phyloP scores from a whole-genome alignment of 2,888 invertebrate genomes.

The Arrhopalites spinosus region DNA sequence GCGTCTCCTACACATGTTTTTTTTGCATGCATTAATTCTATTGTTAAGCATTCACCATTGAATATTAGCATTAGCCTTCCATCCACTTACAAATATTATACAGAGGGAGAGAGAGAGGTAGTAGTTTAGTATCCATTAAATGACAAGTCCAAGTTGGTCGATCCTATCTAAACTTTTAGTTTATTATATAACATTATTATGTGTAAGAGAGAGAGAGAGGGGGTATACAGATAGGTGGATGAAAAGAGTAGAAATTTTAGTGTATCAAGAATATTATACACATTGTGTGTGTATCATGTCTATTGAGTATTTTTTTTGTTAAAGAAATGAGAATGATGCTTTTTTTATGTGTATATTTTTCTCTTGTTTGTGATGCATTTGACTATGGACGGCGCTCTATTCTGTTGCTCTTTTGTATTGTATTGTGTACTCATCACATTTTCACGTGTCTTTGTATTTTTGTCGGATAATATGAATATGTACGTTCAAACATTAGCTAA shows the following conservation, averaged over 20 bases:
- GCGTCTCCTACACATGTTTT: background rate
- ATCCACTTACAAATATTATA: background rate
- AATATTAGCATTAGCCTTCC: conserved; percentile 8
- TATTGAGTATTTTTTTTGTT: background rate
- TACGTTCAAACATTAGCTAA: no score
- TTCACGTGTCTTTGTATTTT: conserved; percentile 32
- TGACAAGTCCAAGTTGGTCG: background rate
- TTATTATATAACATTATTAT: background rate
- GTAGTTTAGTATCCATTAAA: background rate
- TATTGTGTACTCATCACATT: conserved; percentile 36
- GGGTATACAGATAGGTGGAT: no score
- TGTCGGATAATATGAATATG: conserved; percentile 22
- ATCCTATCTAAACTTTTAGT: background rate
- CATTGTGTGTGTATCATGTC: no score
- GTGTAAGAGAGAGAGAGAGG: background rate
- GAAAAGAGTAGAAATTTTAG: background rate
- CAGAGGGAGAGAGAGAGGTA: no score
- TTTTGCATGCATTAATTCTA: conserved; percentile 12
- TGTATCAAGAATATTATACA: background rate
- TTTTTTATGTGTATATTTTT: conserved; percentile 5
- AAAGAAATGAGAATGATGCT: background rate
- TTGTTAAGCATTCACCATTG: conserved; percentile 2
- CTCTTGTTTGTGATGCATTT: background rate
- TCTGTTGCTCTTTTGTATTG: conserved; percentile 17
- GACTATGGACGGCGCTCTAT: conserved; percentile 22